Evolutionary conservation across 1,140 invertebrate genomes (phyloP), one percentile per base, ranked within the genome.

Genomic region (Paramacrobiotus metropolitanus): DNA sequence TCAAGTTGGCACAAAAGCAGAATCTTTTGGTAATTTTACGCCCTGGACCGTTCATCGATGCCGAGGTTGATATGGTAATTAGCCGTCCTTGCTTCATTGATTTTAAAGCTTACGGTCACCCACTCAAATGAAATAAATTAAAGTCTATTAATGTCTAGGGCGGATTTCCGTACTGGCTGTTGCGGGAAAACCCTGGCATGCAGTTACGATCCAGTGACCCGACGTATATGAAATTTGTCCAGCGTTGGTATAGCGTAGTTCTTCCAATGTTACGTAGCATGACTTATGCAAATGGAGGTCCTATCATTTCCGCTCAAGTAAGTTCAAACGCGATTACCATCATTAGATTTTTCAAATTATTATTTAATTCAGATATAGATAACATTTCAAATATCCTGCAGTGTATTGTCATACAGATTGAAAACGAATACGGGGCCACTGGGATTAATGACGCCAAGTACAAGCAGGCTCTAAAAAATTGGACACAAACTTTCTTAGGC

Each of bases 401-500:
- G n/a, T n/a, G n/a, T n/a, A n/a, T n/a, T n/a, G n/a, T 20, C 24
- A 61, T 62, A 4, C 61, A 85, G 82, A 79, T 91, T n/a, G 89
- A 92, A 76, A 92, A 93, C 70, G 89, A 93, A 71, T 93, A 92
- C 68, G 89, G 88, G 20, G 28, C 21, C 29, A 59, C 59, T 9
- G 61, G 30, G 2, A n/a, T n/a, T n/a, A 68, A 65, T 44, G 67
- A 68, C 62, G 59, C 40, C 24, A 31, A 62, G 1, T 68, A 67
- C 40, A 63, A 40, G 1, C 28, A 18, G 9, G 21, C 24, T 44
- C 44, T 67, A 2, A 21, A 64, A 30, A 60, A 67, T 21, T 21
- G 31, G 20, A 30, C 61, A 4, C 59, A 30, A 15, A 30, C 44
- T 15, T 29, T 59, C 30, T 59, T 67, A 29, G 77, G 77, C 2